Evolutionary conservation across 2,113 vertebrate genomes (phyloP), one percentile per base, ranked within the genome.

Genomic region (Blennius ocellaris): DNA sequence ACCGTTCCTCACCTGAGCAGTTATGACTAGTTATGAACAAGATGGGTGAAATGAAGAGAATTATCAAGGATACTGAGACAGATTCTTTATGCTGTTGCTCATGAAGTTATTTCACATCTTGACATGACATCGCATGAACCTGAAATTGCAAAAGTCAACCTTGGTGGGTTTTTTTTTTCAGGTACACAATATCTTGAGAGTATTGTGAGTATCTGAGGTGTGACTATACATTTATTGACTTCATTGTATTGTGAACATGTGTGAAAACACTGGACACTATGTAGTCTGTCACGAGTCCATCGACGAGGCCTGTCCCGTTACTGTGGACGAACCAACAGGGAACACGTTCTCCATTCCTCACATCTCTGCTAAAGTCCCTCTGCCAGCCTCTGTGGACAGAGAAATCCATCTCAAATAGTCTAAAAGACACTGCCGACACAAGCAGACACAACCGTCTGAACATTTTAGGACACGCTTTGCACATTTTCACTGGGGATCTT

Each of bases 301-400:
- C 96, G 4, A 99, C 93, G 41, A 99, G 90, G 14, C 97, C 97
- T 30, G 93, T 89, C 41, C 96, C 97, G 0, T 97, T 97, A 80
- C 90, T 89, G 77, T 98, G 97, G 82, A 99, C 71, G 12, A 99
- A 97, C 97, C 97, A 99, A 86, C 97, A 99, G 41, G 92, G 87
- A 17, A 99, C 65, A 5, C 94, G 92, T 0, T 77, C 63, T 1
- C 96, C 96, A 0, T 89, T 68, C 2, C 77, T 85, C 1, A 88
- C 40, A 16, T 97, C 91, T 9, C 58, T 85, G 54, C 91, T 90
- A 89, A 95, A 99, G 90, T 99, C 96, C 90, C 93, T 96, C 90
- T 99, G 95, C 93, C 94, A 96, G 68, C 97, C 97, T 91, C 97
- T 99, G 92, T 41, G 50, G 48, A 77, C 17, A 12, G 36, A 50